Conservation (phyloP, 2,797 vertebrate species). For the Gastrophryne carolinensis region DNA sequence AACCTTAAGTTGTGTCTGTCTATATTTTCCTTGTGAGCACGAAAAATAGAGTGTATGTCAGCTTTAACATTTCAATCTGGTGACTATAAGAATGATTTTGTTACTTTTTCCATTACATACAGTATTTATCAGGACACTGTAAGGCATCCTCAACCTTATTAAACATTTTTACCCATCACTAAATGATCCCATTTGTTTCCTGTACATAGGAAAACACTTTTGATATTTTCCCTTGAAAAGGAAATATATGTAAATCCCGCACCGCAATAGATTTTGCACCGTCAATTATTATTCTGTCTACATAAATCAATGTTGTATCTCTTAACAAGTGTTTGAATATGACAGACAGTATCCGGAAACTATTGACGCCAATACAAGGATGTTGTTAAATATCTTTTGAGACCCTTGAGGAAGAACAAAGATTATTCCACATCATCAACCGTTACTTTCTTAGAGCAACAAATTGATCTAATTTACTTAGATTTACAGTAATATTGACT, state of each 20-base stretch:
- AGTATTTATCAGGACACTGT: too few relatives aligned
- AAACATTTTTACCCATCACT: neutral
- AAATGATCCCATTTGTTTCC: neutral
- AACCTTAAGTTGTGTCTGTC: too few relatives aligned
- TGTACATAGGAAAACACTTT: neutral
- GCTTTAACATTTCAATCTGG: too few relatives aligned
- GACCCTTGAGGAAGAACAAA: neutral
- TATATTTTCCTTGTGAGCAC: too few relatives aligned
- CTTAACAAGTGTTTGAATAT: slow-evolving; percentile 33
- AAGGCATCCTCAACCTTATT: too few relatives aligned
- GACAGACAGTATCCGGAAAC: neutral
- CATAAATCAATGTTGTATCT: slow-evolving; percentile 37
- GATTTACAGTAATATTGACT: neutral
- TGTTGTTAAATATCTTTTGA: neutral
- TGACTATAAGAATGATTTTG: too few relatives aligned
- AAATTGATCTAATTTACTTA: neutral
- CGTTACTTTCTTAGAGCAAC: slow-evolving; percentile 1
- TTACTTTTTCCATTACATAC: too few relatives aligned
- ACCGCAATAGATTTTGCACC: neutral
- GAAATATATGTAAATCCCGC: slow-evolving; percentile 27
- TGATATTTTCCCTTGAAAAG: slow-evolving; percentile 12
- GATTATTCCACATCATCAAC: neutral
- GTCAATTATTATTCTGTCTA: slow-evolving; percentile 31
- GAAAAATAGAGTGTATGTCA: too few relatives aligned
- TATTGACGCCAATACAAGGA: neutral